Base-by-base conservation (phyloP, 2,797 vertebrate genomes). In the Anguilla marmorata region DNA sequence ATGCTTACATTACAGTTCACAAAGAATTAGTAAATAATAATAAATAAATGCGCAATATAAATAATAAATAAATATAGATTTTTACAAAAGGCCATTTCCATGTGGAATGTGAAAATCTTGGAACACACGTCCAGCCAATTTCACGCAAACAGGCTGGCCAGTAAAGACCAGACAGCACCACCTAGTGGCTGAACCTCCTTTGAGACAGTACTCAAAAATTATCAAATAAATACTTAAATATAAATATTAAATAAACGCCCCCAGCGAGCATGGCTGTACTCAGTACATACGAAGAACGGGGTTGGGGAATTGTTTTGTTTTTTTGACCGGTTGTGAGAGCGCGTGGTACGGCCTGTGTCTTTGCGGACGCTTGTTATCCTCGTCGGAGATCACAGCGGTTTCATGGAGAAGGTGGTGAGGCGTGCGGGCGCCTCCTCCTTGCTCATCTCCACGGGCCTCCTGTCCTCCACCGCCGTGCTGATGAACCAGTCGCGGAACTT, bases 401-500 rank as follows among this genome's bases (percentile, higher is more conserved):
- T 89, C 85, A 95, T 52, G 86, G 9, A 90, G 90, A 96, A 95
- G 88, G 0, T 88, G 0, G 11, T 72, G 91, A 91, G 52, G 87
- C 92, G 91, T 0, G 4, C 1, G 52, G 86, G 41, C 0, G 16
- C 12, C 1, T 2, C 0, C 82, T 89, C 48, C 72, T 16, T 69
- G 86, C 92, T 93, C 94, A 96, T 92, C 0, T 90, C 88, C 85
- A 95, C 90, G 0, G 91, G 90, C 80, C 11, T 54, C 88, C 91
- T 90, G 79, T 95, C 86, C 0, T 86, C 12, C 14, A 72, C 33
- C 0, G 91, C 90, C 0, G 95, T 96, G 93, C 95, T 95, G 91
- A 96, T 94, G 92, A 91, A 95, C 94, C 94, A 96, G 69, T 87
- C 0, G 0, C 89, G 92, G 91, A 27, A 91, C 8, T 8, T 66